Evolutionary conservation across 1,140 invertebrate species (phyloP).

Genomic region (Kradibia gibbosae): DNA sequence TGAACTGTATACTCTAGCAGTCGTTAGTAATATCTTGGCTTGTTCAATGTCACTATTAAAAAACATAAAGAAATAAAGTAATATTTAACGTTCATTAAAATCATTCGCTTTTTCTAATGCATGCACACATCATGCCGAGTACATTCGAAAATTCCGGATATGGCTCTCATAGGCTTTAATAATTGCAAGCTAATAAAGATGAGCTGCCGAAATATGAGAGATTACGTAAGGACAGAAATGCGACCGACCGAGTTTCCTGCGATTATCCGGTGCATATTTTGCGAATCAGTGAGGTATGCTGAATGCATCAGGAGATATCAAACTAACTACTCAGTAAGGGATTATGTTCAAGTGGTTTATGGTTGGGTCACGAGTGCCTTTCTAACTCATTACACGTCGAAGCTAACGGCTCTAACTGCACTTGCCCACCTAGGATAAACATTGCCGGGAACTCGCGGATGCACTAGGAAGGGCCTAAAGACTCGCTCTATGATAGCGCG

Average conservation of each 20-base stretch:
- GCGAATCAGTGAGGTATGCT: neutral
- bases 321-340: neutral
- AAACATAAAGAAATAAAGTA: no score
- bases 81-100: no score
- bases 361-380: conserved; percentile 13
- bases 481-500: neutral
- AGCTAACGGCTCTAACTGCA: neutral
- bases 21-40: no score
- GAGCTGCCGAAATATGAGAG: neutral
- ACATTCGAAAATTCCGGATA: neutral
- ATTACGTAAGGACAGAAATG: neutral
- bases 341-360: conserved; percentile 31
- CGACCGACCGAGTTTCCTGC: neutral
- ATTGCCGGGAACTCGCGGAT: neutral
- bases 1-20: no score
- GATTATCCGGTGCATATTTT: neutral
- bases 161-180: neutral
- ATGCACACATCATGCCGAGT: neutral
- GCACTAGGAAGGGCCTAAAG: neutral
- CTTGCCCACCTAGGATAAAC: neutral
- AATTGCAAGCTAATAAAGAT: neutral
- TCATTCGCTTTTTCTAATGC: no score
- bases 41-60: no score
- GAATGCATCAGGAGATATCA: neutral
- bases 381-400: neutral